These are phyloP conservation scores for Talpa occidentalis DNA, from an alignment of 2,113 vertebrate genomes.

Conservation along the genomic window DNA sequence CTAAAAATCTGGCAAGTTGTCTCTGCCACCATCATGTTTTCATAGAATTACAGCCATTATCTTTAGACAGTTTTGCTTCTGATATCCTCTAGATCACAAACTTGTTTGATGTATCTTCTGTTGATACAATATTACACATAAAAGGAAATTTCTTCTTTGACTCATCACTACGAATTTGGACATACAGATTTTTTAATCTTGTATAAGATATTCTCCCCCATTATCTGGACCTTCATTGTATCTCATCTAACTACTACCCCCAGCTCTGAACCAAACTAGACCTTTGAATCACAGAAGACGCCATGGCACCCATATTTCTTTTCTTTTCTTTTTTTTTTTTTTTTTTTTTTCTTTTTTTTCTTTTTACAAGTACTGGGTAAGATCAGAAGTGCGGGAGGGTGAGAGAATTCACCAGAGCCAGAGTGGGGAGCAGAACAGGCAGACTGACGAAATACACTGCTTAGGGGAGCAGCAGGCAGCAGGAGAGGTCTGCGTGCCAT, in stretches of 20 bases:
- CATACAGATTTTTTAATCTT: conserved; percentile 25
- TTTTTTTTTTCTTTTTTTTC: no score
- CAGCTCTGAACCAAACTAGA: not conserved
- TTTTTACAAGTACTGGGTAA: no score
- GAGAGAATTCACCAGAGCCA: no score
- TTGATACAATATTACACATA: not conserved
- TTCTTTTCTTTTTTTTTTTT: no score
- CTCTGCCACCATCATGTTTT: not conserved
- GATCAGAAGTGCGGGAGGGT: no score
- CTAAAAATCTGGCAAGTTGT: conserved; percentile 13
- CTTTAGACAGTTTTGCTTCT: not conserved
- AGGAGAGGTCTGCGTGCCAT: no score
- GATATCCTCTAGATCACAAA: not conserved
- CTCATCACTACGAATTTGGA: not conserved
- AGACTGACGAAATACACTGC: no score
- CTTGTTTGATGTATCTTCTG: not conserved
- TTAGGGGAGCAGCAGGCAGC: no score
- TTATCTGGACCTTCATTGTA: not conserved
- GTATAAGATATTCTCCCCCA: not conserved
- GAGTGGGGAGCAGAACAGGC: no score
- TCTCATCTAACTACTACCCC: not conserved
- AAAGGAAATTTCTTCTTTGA: not conserved
- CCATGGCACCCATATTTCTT: not conserved
- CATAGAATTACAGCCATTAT: not conserved
- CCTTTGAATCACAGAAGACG: not conserved